Evolutionary conservation across 1,140 invertebrate genomes (phyloP).

Genomic region (Drosophila mojavensis): DNA sequence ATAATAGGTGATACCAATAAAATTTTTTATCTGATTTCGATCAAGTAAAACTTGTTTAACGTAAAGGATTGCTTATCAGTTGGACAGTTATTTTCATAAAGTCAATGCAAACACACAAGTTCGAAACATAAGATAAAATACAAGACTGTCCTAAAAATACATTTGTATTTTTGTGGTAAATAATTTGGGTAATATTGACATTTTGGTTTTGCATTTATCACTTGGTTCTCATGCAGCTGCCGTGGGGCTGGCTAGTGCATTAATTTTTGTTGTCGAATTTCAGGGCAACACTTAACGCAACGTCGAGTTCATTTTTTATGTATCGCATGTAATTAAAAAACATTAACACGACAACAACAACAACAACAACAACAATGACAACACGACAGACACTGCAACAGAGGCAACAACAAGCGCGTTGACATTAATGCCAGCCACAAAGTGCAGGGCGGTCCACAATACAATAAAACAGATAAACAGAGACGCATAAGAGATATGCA

Average conservation of each 20-base stretch:
- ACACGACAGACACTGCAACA: conserved; percentile 1
- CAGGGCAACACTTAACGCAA: conserved; percentile 72
- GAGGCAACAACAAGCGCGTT: conserved; percentile 47
- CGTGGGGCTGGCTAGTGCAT: conserved; percentile 48
- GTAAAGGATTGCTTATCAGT: conserved; percentile 15
- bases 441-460: conserved; percentile 54
- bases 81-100: background rate
- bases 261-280: conserved; percentile 75
- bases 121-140: background rate
- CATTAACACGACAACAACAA: conserved; percentile 60
- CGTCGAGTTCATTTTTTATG: conserved; percentile 57
- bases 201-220: conserved; percentile 1
- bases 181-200: background rate
- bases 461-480: conserved; percentile 15
- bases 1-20: no score
- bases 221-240: conserved; percentile 1
- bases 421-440: conserved; percentile 71
- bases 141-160: conserved; percentile 4
- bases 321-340: conserved; percentile 75
- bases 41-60: background rate
- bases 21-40: background rate
- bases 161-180: background rate
- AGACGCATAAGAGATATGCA: conserved; percentile 13
- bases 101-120: conserved; percentile 18
- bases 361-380: conserved; percentile 27